A percentile compares a stretch with the other conserved stretches of the same genome.
Evolutionary conservation across 2,888 invertebrate genomes (phyloP).

Genomic region (Tyria jacobaeae): DNA sequence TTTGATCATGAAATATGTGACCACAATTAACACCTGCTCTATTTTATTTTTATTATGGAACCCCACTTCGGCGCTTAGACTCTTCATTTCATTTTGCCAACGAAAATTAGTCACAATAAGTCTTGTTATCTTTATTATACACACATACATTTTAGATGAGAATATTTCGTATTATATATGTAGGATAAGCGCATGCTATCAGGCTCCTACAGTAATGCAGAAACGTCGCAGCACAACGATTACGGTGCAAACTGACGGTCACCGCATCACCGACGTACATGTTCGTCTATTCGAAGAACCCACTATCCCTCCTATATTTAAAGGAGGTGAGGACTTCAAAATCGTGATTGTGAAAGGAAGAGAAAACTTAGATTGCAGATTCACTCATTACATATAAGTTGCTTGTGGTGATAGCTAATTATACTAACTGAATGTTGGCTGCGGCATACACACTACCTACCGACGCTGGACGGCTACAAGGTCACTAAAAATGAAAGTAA

Average conservation of each 20-base stretch:
- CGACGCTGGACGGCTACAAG: too few species aligned
- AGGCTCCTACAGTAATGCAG: conserved; percentile 29
- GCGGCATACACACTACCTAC: too few species aligned
- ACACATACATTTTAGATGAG: too few species aligned
- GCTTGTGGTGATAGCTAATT: too few species aligned
- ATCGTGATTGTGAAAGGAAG: background rate
- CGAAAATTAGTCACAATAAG: too few species aligned
- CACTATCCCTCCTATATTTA: background rate
- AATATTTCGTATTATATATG: background rate
- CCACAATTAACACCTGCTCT: too few species aligned
- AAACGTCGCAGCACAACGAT: conserved; percentile 39
- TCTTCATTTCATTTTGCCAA: too few species aligned
- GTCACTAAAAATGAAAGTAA: too few species aligned
- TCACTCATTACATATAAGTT: background rate
- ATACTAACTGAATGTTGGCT: too few species aligned
- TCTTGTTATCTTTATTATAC: background rate
- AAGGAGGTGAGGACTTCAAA: background rate
- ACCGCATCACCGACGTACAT: conserved; percentile 13
- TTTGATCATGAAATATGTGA: too few species aligned
- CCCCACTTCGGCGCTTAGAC: too few species aligned
- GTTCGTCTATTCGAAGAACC: background rate
- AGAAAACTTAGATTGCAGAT: background rate
- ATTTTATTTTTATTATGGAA: too few species aligned
- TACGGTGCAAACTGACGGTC: conserved; percentile 56
- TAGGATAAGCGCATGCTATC: background rate